These are phyloP conservation scores for Tiaroga cobitis DNA, from an alignment of 2,797 vertebrate genomes.

Conservation along the genomic window DNA sequence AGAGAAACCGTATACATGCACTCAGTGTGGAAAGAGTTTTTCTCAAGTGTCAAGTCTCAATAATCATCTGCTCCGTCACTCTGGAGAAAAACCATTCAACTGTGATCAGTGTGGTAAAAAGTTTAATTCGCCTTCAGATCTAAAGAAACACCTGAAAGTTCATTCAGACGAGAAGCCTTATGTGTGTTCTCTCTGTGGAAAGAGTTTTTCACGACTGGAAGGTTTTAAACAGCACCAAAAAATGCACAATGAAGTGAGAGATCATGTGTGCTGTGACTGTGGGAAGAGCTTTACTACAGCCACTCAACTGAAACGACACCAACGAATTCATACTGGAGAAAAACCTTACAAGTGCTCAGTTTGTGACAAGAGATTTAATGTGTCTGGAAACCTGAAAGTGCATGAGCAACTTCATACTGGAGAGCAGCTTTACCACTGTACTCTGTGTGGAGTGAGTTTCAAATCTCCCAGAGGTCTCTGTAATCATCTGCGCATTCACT, in stretches of 20 bases:
- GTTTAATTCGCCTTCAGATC: background rate
- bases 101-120: background rate
- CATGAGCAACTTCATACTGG: background rate
- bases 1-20: background rate
- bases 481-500: background rate
- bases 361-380: background rate
- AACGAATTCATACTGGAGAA: background rate
- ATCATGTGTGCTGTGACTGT: background rate
- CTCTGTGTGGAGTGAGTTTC: background rate
- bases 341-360: background rate
- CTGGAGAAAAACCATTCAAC: background rate
- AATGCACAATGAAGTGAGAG: background rate
- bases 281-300: background rate
- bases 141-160: background rate
- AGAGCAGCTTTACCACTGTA: background rate
- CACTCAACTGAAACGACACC: background rate
- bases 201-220: background rate
- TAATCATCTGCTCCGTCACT: background rate
- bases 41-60: background rate
- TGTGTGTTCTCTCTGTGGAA: background rate
- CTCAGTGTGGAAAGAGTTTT: background rate
- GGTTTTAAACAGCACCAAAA: background rate
- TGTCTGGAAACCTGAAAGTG: background rate
- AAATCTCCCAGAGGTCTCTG: background rate
- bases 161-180: background rate